Evolutionary conservation across 2,113 vertebrate species (phyloP).

Genomic region (Forbesichthys papilliferus): DNA sequence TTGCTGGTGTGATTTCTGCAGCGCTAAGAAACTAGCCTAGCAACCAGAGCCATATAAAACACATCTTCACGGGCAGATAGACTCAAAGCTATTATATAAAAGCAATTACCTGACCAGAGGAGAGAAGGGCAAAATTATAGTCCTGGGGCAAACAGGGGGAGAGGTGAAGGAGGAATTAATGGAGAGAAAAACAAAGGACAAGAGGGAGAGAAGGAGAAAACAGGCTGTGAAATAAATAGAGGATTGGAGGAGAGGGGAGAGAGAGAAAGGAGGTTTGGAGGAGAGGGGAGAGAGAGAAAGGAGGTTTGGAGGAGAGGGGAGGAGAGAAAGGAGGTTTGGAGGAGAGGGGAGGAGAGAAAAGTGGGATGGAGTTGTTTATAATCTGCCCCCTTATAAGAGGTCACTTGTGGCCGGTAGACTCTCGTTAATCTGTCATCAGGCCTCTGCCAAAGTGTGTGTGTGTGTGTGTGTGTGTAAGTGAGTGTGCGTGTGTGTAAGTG

Average conservation of each 20-base stretch:
- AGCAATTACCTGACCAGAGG: slow-evolving; percentile 35
- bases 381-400: slow-evolving; percentile 54
- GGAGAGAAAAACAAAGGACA: slow-evolving; percentile 9
- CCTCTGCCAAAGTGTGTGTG: slow-evolving; percentile 49
- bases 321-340: background rate
- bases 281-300: background rate
- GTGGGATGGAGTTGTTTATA: slow-evolving; percentile 55
- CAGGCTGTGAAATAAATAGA: background rate
- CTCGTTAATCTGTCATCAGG: slow-evolving; percentile 71
- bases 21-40: no score
- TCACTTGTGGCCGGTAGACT: slow-evolving; percentile 62
- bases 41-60: background rate
- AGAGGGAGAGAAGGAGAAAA: slow-evolving; percentile 13
- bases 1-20: slow-evolving; percentile 11
- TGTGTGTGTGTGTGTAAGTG: background rate
- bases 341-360: background rate
- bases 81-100: slow-evolving; percentile 17
- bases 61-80: slow-evolving; percentile 1
- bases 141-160: slow-evolving; percentile 3
- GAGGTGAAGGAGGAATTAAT: slow-evolving; percentile 5
- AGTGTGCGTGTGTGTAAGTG: slow-evolving; percentile 2
- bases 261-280: no score
- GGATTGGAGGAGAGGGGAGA: background rate
- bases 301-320: background rate
- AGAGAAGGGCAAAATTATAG: background rate